These are phyloP conservation scores for Amazona ochrocephala DNA, from an alignment of 2,797 vertebrate genomes.

Conservation along the genomic window DNA sequence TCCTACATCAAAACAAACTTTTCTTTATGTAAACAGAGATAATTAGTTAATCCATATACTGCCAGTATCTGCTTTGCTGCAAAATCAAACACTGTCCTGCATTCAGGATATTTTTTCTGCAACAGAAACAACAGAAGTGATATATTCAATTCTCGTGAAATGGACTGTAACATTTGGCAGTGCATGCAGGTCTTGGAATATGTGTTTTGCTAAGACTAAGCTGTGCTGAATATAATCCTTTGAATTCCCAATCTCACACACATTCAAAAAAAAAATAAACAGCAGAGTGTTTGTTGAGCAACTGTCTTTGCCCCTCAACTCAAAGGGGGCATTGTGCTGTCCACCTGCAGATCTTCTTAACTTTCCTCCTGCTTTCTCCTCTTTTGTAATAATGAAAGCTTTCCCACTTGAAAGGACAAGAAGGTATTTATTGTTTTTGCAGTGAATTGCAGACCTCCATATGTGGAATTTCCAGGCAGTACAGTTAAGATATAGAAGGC, in stretches of 20 bases:
- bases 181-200: background rate
- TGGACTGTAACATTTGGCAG: background rate
- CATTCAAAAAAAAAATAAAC: background rate
- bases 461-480: background rate
- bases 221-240: slow-evolving; percentile 21
- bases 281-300: slow-evolving; percentile 12
- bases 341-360: slow-evolving; percentile 49
- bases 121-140: slow-evolving; percentile 7
- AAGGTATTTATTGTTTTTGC: background rate
- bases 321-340: slow-evolving; percentile 43
- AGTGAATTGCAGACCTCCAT: background rate
- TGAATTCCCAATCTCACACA: slow-evolving; percentile 18
- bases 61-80: background rate
- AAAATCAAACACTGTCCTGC: background rate
- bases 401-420: background rate
- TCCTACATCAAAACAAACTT: background rate
- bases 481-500: background rate
- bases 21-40: background rate
- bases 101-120: slow-evolving; percentile 15
- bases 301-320: background rate
- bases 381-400: background rate
- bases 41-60: background rate
- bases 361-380: slow-evolving; percentile 14
- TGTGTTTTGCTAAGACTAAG: background rate
- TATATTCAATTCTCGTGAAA: slow-evolving; percentile 3